Percentiles rank a stretch among this genome's conserved stretches.
These are phyloP conservation scores for Melanargia galathea DNA, from an alignment of 2,888 invertebrate species.

Conservation along the genomic window DNA sequence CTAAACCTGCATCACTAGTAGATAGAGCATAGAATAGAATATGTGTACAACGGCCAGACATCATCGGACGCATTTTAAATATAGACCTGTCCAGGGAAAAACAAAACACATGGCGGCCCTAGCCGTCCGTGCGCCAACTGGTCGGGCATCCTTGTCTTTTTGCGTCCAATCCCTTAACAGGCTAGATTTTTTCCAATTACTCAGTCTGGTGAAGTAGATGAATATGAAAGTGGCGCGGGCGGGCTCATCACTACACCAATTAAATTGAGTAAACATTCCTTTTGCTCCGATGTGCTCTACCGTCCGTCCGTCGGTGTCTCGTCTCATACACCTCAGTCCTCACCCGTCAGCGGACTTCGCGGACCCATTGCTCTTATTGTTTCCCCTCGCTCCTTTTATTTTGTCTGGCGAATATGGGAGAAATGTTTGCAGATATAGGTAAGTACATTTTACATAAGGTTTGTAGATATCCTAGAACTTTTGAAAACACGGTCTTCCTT, in stretches of 20 bases:
- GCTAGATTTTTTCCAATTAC: conserved; percentile 70
- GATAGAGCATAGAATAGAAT: no score
- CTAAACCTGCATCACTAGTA: no score
- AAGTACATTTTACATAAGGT: no score
- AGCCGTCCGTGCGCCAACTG: conserved; percentile 37
- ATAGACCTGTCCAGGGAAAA: neutral
- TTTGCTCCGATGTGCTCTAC: conserved; percentile 48
- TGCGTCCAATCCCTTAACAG: conserved; percentile 39
- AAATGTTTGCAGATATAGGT: conserved; percentile 21
- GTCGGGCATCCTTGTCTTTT: conserved; percentile 40
- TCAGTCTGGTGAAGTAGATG: conserved; percentile 60
- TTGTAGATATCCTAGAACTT: neutral
- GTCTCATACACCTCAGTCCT: conserved; percentile 33
- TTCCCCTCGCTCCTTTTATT: conserved; percentile 32
- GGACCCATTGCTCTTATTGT: conserved; percentile 33
- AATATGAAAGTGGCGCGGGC: conserved; percentile 50
- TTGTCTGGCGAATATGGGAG: conserved; percentile 33
- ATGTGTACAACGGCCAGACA: no score
- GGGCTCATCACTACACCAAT: conserved; percentile 51
- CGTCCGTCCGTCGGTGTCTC: conserved; percentile 31
- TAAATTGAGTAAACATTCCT: conserved; percentile 55
- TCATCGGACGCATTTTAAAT: neutral
- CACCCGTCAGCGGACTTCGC: conserved; percentile 33
- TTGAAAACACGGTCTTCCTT: neutral
- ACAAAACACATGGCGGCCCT: conserved; percentile 9